These are phyloP conservation scores for Dryococelus australis DNA, from an alignment of 2,888 invertebrate species.

Conservation along the genomic window DNA sequence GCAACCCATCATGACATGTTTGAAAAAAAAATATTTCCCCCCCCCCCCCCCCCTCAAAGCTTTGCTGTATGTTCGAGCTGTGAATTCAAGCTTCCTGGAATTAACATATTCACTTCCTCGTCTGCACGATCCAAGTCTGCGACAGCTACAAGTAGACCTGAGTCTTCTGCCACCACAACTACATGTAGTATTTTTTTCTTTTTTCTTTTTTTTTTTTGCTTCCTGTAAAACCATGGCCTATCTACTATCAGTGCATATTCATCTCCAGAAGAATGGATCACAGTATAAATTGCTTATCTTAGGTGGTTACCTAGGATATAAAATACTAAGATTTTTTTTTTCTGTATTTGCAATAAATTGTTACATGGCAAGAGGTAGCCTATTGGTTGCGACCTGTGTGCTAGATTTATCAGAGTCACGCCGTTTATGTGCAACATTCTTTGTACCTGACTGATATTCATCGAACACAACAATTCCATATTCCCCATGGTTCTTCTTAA, in stretches of 20 bases:
- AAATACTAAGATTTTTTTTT: too few relatives aligned
- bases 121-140: not conserved
- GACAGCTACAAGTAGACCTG: not conserved
- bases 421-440: too few relatives aligned
- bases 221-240: not conserved
- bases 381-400: too few relatives aligned
- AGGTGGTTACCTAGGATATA: not conserved
- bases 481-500: too few relatives aligned
- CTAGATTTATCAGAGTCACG: too few relatives aligned
- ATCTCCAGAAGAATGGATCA: not conserved
- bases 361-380: too few relatives aligned
- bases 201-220: not conserved
- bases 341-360: too few relatives aligned
- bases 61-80: not conserved
- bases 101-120: slow-evolving; percentile 4
- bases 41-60: not conserved
- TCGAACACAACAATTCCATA: too few relatives aligned
- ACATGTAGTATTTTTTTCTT: not conserved
- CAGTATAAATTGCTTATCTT: not conserved
- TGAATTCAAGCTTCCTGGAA: not conserved
- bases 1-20: not conserved
- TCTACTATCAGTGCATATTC: not conserved
- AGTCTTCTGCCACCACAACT: not conserved
- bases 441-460: too few relatives aligned
- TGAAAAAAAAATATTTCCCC: not conserved